These are phyloP conservation scores for Proteles cristata DNA, from an alignment of 2,113 vertebrate species.

Conservation along the genomic window DNA sequence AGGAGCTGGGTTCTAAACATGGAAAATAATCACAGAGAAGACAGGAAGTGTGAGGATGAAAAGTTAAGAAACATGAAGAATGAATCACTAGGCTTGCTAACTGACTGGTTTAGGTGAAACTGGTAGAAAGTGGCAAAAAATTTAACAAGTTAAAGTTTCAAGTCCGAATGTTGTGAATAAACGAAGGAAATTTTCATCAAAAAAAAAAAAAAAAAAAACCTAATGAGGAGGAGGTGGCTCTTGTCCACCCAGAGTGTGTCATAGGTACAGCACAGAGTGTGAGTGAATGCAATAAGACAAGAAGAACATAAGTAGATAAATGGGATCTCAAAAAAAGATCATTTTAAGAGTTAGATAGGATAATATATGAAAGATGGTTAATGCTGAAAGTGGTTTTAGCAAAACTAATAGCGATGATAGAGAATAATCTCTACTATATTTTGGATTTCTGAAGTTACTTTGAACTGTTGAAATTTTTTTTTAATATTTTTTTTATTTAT, in stretches of 20 bases:
- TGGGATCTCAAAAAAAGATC: neutral
- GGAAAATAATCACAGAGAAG: neutral
- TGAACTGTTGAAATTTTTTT: neutral
- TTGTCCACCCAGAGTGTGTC: rapidly evolving
- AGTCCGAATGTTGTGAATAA: neutral
- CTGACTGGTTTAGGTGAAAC: neutral
- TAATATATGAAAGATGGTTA: neutral
- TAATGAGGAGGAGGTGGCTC: neutral
- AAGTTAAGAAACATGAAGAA: neutral
- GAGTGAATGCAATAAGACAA: rapidly evolving
- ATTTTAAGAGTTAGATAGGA: neutral
- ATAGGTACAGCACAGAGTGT: rapidly evolving
- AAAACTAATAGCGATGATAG: neutral
- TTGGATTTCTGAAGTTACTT: neutral
- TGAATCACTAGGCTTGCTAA: neutral
- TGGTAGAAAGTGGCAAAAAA: neutral
- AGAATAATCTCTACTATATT: neutral
- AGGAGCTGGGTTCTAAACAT: neutral
- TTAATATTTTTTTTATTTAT: too few species aligned
- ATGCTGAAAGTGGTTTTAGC: neutral
- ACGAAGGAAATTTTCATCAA: neutral
- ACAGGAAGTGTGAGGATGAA: neutral
- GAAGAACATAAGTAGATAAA: neutral
- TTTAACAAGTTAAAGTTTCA: neutral
- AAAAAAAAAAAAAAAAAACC: neutral